Conservation (phyloP, 2,888 invertebrate genomes). For the Trichogramma evanescens region DNA sequence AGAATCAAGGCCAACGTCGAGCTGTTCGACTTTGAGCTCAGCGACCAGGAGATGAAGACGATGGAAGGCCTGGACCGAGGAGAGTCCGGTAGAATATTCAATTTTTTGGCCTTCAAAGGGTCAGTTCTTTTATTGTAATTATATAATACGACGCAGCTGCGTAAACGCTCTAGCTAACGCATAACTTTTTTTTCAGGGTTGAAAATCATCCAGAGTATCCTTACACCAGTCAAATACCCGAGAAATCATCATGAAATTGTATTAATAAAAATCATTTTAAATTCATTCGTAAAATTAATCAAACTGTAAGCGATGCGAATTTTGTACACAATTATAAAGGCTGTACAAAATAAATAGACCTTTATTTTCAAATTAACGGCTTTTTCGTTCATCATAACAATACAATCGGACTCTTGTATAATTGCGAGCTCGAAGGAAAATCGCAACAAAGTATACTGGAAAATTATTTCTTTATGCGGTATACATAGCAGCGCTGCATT, state of each 20-base stretch:
- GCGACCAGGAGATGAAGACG: conserved; percentile 51
- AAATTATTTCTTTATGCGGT: too few species aligned
- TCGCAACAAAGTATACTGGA: too few species aligned
- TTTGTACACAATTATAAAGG: too few species aligned
- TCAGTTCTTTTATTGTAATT: conserved; percentile 23
- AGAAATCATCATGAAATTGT: not conserved
- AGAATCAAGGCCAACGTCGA: conserved; percentile 65
- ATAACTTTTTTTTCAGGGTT: conserved; percentile 46
- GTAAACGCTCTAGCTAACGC: not conserved
- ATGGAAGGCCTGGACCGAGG: conserved; percentile 56
- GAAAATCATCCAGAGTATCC: conserved; percentile 67
- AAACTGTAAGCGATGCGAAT: too few species aligned
- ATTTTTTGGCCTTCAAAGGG: conserved; percentile 52
- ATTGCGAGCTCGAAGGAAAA: too few species aligned
- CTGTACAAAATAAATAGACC: too few species aligned
- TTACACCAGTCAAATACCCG: conserved; percentile 41
- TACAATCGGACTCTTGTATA: too few species aligned
- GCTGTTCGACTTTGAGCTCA: conserved; percentile 59
- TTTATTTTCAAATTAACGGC: too few species aligned
- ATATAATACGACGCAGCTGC: not conserved
- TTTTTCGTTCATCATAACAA: too few species aligned
- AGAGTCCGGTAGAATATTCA: conserved; percentile 59
- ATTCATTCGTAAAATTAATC: too few species aligned
- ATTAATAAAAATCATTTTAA: too few species aligned
- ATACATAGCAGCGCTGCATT: too few species aligned